Percentiles rank a stretch among this genome's conserved stretches.
Evolutionary conservation across 2,113 vertebrate species (phyloP).

Genomic region (Siniperca knerii): DNA sequence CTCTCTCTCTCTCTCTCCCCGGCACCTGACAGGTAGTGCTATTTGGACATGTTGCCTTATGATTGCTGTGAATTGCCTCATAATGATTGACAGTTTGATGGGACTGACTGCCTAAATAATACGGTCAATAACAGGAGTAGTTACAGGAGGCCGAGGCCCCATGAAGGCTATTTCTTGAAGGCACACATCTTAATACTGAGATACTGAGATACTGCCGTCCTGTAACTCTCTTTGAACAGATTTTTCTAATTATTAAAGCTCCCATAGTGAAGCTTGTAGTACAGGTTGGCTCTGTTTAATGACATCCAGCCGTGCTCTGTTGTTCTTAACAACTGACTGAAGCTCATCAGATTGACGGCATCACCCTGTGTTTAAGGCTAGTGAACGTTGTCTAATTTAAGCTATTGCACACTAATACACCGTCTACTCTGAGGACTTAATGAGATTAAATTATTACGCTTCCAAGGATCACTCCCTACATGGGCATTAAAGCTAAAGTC

Average conservation of each 20-base stretch:
- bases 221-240: neutral
- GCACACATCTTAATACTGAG: neutral
- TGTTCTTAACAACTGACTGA: constrained; percentile 29
- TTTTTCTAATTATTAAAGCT: neutral
- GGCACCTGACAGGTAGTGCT: neutral
- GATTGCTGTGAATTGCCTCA: neutral
- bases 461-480: constrained; percentile 31
- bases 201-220: neutral
- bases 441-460: constrained; percentile 57
- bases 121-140: neutral
- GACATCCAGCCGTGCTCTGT: constrained; percentile 17
- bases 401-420: constrained; percentile 43
- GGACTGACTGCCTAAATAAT: neutral
- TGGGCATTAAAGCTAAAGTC: neutral
- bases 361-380: constrained; percentile 2
- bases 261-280: neutral
- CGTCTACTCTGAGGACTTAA: constrained; percentile 29
- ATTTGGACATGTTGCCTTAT: constrained; percentile 9
- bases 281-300: constrained; percentile 20
- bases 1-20: neutral
- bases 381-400: constrained; percentile 30
- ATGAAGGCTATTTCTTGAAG: neutral
- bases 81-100: constrained; percentile 13
- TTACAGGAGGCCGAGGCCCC: neutral
- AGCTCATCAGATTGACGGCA: constrained; percentile 43